Base-by-base conservation (phyloP, 1,140 invertebrate species). In the Aphaenogaster rudis region DNA sequence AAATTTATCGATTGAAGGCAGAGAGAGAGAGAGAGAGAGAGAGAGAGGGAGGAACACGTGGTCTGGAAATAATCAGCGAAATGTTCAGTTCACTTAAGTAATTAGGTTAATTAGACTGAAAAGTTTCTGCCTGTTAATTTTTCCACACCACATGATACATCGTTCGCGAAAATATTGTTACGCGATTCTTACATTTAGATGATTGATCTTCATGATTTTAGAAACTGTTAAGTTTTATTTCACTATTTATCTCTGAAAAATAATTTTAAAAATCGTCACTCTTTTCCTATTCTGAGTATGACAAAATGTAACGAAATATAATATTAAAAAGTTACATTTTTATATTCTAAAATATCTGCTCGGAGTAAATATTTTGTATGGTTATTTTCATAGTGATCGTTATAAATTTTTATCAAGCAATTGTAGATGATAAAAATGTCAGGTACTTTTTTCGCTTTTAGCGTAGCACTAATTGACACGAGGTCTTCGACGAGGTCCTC, bases 1-100 rank as follows among this genome's bases (percentile, higher is more conserved):
- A 21, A 61, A 84, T 52, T 57, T 57, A 81, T 84, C n/a, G 69
- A 84, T 17, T 42, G 17, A 54, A 28, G 1, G 39, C 11, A 45
- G 7, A 77, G 11, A 15, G 42, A 57, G 21, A 28, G 39, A 57
- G 67, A 28, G n/a, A n/a, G n/a, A n/a, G n/a, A 21, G 21, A 21
- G 21, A 21, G 28, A 36, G 61, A 36, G 36, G 42, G 21, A 52
- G 45, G 33, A 6, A 76, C 28, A 28, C 11, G 6, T 59, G 39
- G 36, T 28, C 13, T 59, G 11, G 13, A 59, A 74, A 59, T 59
- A 59, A 42, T 42, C 39, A 36, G 28, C 4, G 42, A 33, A 79
- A n/a, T 28, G 17, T 28, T 64, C 28, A 8, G 2, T 78, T 33
- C 6, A 48, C 45, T 66, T 50, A 50, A 79, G 13, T 50, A 66